Percentiles rank a stretch among this genome's conserved stretches.
Conservation (phyloP, 2,113 vertebrate genomes). For the Helogale parvula region DNA sequence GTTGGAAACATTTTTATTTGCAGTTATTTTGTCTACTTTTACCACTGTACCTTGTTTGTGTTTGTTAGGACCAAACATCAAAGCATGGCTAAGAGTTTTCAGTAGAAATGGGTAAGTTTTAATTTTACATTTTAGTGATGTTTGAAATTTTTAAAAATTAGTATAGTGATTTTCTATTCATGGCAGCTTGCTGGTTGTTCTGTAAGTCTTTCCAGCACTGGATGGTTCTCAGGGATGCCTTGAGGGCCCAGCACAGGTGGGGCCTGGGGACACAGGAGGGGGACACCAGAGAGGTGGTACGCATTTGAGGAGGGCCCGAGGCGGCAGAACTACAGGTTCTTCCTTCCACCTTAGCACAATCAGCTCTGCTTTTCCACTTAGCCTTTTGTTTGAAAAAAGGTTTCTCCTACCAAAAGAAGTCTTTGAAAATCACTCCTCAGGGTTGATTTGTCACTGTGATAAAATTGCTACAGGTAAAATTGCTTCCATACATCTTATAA, state of each 20-base stretch:
- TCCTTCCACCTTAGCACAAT: background rate
- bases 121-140: constrained; percentile 37
- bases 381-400: background rate
- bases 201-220: background rate
- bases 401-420: background rate
- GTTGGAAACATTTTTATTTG: constrained; percentile 95
- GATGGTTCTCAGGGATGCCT: background rate
- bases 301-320: background rate
- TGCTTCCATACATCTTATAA: constrained; percentile 21
- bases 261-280: background rate
- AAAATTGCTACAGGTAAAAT: constrained; percentile 45
- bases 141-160: background rate
- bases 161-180: background rate
- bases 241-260: background rate
- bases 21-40: constrained; percentile 93
- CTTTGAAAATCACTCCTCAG: constrained; percentile 7
- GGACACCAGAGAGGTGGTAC: background rate
- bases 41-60: constrained; percentile 96
- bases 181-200: background rate
- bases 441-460: background rate
- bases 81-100: constrained; percentile 96
- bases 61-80: constrained; percentile 94
- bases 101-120: constrained; percentile 94
- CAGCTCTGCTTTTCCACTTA: background rate
- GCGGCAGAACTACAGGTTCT: background rate